Evolutionary conservation across 2,888 invertebrate genomes (phyloP).

Genomic region (Amphipyra tragopoginis): DNA sequence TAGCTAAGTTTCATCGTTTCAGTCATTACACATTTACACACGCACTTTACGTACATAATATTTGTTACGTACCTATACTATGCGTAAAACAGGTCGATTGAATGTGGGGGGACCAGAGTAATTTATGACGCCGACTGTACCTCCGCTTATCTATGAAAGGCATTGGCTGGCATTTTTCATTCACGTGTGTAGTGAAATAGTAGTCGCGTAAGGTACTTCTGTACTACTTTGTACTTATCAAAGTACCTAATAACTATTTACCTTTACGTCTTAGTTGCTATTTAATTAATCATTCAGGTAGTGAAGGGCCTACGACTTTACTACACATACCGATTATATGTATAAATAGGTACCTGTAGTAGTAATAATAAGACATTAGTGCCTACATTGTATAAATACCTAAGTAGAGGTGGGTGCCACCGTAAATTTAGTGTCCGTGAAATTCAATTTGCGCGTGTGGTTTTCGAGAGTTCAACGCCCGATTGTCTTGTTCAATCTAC

Average conservation of each 20-base stretch:
- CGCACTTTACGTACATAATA: slow-evolving; percentile 13
- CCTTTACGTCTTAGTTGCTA: neutral
- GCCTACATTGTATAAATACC: neutral
- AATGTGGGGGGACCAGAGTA: slow-evolving; percentile 20
- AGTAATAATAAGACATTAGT: no score
- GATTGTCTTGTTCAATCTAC: slow-evolving; percentile 55
- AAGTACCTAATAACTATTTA: no score
- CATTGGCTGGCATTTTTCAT: slow-evolving; percentile 41
- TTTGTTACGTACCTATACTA: neutral
- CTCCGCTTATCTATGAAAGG: slow-evolving; percentile 26
- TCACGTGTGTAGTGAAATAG: slow-evolving; percentile 34
- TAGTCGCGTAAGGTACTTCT: slow-evolving; percentile 10
- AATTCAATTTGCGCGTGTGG: slow-evolving; percentile 57
- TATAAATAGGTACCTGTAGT: no score
- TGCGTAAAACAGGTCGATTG: slow-evolving; percentile 27
- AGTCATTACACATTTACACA: slow-evolving; percentile 5
- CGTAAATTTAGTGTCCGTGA: slow-evolving; percentile 53
- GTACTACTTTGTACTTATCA: neutral
- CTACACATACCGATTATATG: neutral
- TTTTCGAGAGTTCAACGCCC: slow-evolving; percentile 65
- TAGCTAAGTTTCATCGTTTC: slow-evolving; percentile 15
- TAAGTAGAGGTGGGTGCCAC: slow-evolving; percentile 15
- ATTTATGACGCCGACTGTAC: slow-evolving; percentile 22
- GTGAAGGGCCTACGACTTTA: slow-evolving; percentile 2
- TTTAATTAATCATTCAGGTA: slow-evolving; percentile 10